Base-by-base conservation (phyloP, 2,113 vertebrate species). In the Oncorhynchus tshawytscha region DNA sequence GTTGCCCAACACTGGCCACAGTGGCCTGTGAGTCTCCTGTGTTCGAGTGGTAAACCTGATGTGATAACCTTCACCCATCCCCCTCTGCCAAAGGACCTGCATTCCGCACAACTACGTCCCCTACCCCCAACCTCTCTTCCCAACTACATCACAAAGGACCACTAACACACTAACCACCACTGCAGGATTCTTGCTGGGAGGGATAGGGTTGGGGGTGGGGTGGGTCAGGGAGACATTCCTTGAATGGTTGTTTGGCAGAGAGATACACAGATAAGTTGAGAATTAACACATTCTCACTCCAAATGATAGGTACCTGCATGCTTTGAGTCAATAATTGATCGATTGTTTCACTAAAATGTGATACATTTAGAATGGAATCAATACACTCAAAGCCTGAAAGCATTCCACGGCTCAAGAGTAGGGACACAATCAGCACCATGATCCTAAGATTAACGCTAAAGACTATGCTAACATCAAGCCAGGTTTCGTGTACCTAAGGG, bases 211-310 rank as follows among this genome's bases (percentile, higher is more conserved):
- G 88, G 89, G 86, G 88, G 89, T 86, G 81, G 89, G 86, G 86
- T 84, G n/a, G 88, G 84, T 87, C 87, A 85, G 78, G 76, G 86
- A 79, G 81, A 90, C 90, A 92, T 93, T 94, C 93, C 81, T 92
- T 67, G 84, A 83, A 93, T 91, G 75, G 80, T 92, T 92, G 81
- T 88, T 88, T 84, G 84, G 80, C 79, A 91, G 83, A 85, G 83
- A 86, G 78, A 76, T 76, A 51, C 39, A 66, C 65, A 78, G 85
- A 84, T 83, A 90, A 83, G 73, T 68, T 76, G 71, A 73, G 60
- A 57, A 67, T 72, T 71, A 77, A 67, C 72, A 22, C 71, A 20
- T 39, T 45, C 25, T 18, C 49, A 59, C 16, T 11, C 27, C 31
- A 70, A 79, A 75, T 84, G 82, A 88, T 54, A 81, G 76, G 82